Evolutionary conservation across 2,113 vertebrate genomes (phyloP).

Genomic region (Benitochromis conjunctus): DNA sequence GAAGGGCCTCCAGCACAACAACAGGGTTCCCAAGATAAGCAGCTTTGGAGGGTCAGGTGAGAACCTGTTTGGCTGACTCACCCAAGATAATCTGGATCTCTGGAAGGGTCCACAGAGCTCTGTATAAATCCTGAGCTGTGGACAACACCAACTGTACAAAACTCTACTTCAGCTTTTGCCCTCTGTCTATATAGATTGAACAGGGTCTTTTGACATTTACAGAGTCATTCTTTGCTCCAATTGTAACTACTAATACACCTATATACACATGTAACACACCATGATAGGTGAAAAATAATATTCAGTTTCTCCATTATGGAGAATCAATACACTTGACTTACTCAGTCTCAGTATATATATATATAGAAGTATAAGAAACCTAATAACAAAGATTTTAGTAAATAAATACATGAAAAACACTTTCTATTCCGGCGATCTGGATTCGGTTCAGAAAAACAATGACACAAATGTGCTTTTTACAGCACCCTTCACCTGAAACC

Average conservation of each 20-base stretch:
- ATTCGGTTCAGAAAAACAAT: background rate
- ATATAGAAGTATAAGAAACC: background rate
- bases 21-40: conserved; percentile 42
- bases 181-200: background rate
- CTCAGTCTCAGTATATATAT: background rate
- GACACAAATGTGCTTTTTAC: background rate
- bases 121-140: conserved; percentile 5
- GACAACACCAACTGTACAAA: background rate
- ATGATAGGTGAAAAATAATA: background rate
- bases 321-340: background rate
- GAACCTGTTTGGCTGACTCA: conserved; percentile 37
- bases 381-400: background rate
- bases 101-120: conserved; percentile 24
- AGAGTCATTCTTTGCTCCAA: background rate
- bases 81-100: conserved; percentile 51
- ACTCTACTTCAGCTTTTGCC: background rate
- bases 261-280: background rate
- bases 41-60: conserved; percentile 59
- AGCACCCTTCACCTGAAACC: background rate
- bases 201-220: background rate
- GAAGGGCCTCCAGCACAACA: conserved; percentile 28
- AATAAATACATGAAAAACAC: background rate
- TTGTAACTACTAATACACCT: background rate
- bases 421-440: background rate
- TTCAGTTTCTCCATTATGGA: background rate